Percentiles rank a stretch among this genome's conserved stretches.
Conservation (phyloP, 2,888 invertebrate species). For the Scaptomyza parva region DNA sequence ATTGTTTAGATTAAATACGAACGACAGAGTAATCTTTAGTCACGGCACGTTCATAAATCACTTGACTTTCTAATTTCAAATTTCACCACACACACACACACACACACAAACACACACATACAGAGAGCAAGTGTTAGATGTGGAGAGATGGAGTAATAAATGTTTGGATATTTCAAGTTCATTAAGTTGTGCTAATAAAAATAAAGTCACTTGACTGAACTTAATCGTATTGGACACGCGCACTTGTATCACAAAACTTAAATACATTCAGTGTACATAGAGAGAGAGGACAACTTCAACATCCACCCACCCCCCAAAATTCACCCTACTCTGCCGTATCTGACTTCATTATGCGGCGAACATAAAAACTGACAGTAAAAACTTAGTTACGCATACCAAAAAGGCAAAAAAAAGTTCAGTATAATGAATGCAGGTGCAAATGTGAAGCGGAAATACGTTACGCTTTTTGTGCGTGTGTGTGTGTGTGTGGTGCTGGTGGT, state of each 20-base stretch:
- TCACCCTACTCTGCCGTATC: conserved; percentile 1
- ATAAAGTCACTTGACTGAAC: conserved; percentile 81
- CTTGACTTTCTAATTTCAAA: conserved; percentile 74
- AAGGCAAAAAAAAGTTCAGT: conserved; percentile 35
- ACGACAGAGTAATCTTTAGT: conserved; percentile 43
- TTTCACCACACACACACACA: conserved; percentile 38
- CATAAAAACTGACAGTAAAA: conserved; percentile 73
- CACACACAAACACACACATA: conserved; percentile 11
- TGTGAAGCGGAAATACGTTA: conserved; percentile 77
- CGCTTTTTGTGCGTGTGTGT: conserved; percentile 69
- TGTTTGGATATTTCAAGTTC: conserved; percentile 76
- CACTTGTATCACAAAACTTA: conserved; percentile 75
- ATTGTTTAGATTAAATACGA: conserved; percentile 3
- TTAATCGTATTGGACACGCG: conserved; percentile 82
- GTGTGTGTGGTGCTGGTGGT: conserved; percentile 22
- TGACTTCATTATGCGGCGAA: conserved; percentile 51
- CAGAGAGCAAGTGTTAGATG: background rate
- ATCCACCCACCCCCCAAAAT: conserved; percentile 17
- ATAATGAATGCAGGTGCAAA: conserved; percentile 78
- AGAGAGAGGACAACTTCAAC: background rate
- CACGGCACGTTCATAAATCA: conserved; percentile 72
- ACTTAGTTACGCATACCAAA: conserved; percentile 76
- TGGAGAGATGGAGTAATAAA: conserved; percentile 64
- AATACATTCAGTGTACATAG: too few relatives aligned
- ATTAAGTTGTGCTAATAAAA: conserved; percentile 82